Conservation (phyloP, 92 coral and sea anemone genomes). For the Desmophyllum pertusum region DNA sequence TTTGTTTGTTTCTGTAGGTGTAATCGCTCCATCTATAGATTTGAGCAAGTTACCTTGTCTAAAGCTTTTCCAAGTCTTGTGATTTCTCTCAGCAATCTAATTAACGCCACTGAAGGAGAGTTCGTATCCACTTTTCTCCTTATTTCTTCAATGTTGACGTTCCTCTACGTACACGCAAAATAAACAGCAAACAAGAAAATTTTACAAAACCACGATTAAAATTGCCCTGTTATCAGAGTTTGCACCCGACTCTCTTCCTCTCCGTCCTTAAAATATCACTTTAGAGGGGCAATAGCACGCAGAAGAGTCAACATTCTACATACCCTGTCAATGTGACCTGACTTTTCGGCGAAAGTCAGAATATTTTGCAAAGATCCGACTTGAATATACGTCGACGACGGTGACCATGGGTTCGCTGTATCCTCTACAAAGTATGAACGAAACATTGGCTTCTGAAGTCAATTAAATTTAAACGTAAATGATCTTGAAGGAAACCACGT, state of each 20-base stretch:
- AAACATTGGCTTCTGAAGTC: slow-evolving; percentile 20
- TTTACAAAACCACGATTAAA: not conserved
- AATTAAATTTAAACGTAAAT: not conserved
- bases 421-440: slow-evolving; percentile 35
- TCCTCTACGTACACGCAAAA: slow-evolving; percentile 6
- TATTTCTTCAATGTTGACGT: slow-evolving; percentile 48
- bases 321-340: slow-evolving; percentile 81
- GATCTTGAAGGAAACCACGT: not conserved
- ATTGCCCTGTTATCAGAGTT: not conserved
- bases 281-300: not conserved
- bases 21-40: too few species aligned
- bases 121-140: slow-evolving; percentile 37
- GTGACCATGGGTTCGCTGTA: slow-evolving; percentile 91
- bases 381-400: slow-evolving; percentile 82
- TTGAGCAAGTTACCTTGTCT: slow-evolving; percentile 62
- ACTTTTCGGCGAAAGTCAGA: slow-evolving; percentile 77
- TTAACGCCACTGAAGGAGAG: slow-evolving; percentile 80
- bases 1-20: too few species aligned
- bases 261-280: not conserved
- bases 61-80: slow-evolving; percentile 80
- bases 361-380: slow-evolving; percentile 85
- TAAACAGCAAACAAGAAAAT: not conserved
- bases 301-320: not conserved
- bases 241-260: not conserved
- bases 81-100: slow-evolving; percentile 74